Evolutionary conservation across 1,140 invertebrate species (phyloP).

Genomic region (Lanistes nyassanus): DNA sequence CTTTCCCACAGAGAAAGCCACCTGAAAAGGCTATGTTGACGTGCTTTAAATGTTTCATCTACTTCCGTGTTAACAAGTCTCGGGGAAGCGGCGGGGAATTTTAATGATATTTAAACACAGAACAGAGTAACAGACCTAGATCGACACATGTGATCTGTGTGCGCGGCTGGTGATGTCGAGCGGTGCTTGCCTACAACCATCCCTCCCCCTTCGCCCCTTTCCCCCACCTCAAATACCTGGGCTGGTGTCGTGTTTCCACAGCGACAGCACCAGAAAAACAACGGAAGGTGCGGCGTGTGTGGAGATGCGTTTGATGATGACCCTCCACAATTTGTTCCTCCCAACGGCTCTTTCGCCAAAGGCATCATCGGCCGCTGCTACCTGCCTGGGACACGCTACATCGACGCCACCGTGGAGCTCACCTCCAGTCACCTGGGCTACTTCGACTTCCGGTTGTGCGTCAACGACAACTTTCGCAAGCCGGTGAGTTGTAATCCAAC

Average conservation of each 20-base stretch:
- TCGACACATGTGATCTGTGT: no score
- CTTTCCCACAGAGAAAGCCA: no score
- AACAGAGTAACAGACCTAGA: no score
- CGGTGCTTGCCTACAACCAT: no score
- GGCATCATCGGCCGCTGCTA: constrained; percentile 63
- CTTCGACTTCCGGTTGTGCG: constrained; percentile 42
- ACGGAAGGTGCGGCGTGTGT: constrained; percentile 66
- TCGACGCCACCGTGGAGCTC: constrained; percentile 37
- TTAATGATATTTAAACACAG: no score
- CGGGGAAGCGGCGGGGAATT: no score
- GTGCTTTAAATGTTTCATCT: no score
- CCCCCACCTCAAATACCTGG: background rate
- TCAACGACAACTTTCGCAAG: constrained; percentile 44
- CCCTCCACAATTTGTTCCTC: constrained; percentile 50
- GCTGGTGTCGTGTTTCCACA: constrained; percentile 28
- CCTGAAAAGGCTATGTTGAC: no score
- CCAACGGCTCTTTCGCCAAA: constrained; percentile 62
- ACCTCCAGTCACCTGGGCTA: constrained; percentile 51
- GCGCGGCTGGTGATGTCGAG: no score
- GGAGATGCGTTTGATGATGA: constrained; percentile 53
- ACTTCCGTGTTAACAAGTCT: no score
- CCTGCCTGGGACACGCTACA: constrained; percentile 43
- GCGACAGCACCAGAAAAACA: constrained; percentile 53
- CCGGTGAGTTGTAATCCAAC: constrained; percentile 17
- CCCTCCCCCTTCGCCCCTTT: background rate